Conservation (phyloP, 1,140 invertebrate species). For the Drosophila auraria region DNA sequence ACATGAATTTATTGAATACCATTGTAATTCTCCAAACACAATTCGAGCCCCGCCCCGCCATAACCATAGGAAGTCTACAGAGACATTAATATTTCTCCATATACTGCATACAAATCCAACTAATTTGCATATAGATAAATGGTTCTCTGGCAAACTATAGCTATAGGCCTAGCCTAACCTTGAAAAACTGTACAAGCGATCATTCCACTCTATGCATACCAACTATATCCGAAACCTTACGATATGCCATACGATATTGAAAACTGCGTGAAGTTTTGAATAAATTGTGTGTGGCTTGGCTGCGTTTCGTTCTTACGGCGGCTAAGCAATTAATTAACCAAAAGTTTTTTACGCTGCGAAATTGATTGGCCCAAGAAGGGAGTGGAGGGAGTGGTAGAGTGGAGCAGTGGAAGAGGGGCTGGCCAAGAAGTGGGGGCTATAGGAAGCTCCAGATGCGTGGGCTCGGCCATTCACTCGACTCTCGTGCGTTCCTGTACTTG, state of each 20-base stretch:
- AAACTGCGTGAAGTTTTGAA: slow-evolving; percentile 61
- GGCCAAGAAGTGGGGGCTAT: slow-evolving; percentile 7
- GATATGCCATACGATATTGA: slow-evolving; percentile 6
- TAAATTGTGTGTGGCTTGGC: slow-evolving; percentile 57
- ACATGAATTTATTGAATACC: neutral
- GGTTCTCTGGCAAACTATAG: slow-evolving; percentile 14
- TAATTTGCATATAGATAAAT: slow-evolving; percentile 41
- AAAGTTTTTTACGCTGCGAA: slow-evolving; percentile 57
- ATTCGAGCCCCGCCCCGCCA: neutral
- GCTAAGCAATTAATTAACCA: slow-evolving; percentile 74
- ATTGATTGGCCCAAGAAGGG: slow-evolving; percentile 61
- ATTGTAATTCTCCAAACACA: slow-evolving; percentile 9
- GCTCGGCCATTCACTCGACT: slow-evolving; percentile 33
- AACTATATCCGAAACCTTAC: slow-evolving; percentile 34
- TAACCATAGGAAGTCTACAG: slow-evolving; percentile 4
- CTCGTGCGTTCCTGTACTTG: slow-evolving; percentile 41
- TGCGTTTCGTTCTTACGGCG: slow-evolving; percentile 56
- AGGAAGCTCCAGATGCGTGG: slow-evolving; percentile 37
- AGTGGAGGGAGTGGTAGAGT: neutral
- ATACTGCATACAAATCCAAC: slow-evolving; percentile 42
- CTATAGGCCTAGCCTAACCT: slow-evolving; percentile 59
- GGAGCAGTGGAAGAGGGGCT: neutral
- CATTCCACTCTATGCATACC: slow-evolving; percentile 84
- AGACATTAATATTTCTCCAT: slow-evolving; percentile 30
- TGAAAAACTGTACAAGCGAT: slow-evolving; percentile 79